Evolutionary conservation across 2,888 invertebrate species (phyloP), one percentile per base, ranked within the genome.

Genomic region (Pyralis farinalis): DNA sequence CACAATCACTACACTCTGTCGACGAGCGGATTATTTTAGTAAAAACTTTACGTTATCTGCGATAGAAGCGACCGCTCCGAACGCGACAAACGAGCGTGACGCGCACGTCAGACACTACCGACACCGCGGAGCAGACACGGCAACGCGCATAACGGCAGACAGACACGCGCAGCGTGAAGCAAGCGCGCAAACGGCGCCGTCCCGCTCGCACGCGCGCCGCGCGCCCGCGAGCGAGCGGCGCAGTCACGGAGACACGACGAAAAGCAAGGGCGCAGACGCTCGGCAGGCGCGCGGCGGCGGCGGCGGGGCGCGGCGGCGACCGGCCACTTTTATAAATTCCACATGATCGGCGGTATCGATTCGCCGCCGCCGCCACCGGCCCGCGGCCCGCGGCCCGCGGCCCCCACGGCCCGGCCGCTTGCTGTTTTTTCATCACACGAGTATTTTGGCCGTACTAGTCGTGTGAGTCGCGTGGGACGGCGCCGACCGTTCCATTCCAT

Each of bases 261-360:
- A 63, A 84, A 76, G 82, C 85, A 83, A 82, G 78, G 66, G 81
- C 79, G 81, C 85, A 81, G 81, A 74, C 79, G 75, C 71, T 57
- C 70, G 45, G 55, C 57, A 51, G 45, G 49, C 46, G 37, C 43
- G 37, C 38, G 42, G 47, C 34, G 40, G 27, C 34, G 42, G 16
- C 16, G 34, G 43, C 33, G 40, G 34, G 41, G 47, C 43, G 47
- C 20, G 29, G 38, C 11, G 25, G 33, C 46, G 49, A 43, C 41
- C 47, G 56, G 53, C 49, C 47, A 61, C 57, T 64, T 67, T 70
- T 68, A 64, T 66, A 68, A 58, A 73, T 67, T 66, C 69, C 68
- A 62, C 69, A 46, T n/a, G n/a, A n/a, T 38, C 58, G 58, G 61
- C 50, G 25, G 25, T 74, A 78, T 77, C 71, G 78, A 78, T 77